These are phyloP conservation scores for Callipepla californica DNA, from an alignment of 2,113 vertebrate genomes.

Conservation along the genomic window DNA sequence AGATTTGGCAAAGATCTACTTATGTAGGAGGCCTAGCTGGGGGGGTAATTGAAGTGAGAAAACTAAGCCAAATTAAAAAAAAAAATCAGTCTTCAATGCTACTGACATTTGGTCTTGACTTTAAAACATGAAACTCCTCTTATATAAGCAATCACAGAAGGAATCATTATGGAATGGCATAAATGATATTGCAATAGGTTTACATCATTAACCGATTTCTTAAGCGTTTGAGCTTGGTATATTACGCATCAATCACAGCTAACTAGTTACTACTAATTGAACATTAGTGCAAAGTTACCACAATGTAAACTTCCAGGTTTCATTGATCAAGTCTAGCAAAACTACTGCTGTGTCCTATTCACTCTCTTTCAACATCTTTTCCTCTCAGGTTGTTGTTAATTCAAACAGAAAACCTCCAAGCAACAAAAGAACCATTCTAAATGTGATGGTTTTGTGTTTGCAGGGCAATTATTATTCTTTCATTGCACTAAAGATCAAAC, in stretches of 20 bases:
- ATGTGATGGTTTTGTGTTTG: not conserved
- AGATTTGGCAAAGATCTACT: not conserved
- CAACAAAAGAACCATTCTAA: not conserved
- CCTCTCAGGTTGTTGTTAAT: not conserved
- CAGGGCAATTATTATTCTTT: not conserved
- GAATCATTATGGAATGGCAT: not conserved
- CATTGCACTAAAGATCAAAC: not conserved
- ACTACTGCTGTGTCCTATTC: not conserved
- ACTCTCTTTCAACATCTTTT: not conserved
- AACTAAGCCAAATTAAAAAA: not conserved
- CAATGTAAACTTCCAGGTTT: not conserved
- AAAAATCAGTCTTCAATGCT: not conserved
- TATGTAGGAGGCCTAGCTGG: not conserved
- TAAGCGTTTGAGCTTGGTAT: not conserved
- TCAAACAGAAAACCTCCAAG: slow-evolving; percentile 2
- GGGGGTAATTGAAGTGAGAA: not conserved
- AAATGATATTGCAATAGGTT: not conserved
- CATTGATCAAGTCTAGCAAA: not conserved
- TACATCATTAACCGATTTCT: too few species aligned
- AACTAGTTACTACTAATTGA: not conserved
- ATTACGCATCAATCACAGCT: not conserved
- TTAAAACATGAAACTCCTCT: not conserved
- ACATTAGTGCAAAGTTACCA: not conserved
- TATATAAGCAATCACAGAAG: not conserved
- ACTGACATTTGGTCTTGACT: not conserved